Evolutionary conservation across 2,113 vertebrate genomes (phyloP).

Genomic region (Microcebus ravelobensis): DNA sequence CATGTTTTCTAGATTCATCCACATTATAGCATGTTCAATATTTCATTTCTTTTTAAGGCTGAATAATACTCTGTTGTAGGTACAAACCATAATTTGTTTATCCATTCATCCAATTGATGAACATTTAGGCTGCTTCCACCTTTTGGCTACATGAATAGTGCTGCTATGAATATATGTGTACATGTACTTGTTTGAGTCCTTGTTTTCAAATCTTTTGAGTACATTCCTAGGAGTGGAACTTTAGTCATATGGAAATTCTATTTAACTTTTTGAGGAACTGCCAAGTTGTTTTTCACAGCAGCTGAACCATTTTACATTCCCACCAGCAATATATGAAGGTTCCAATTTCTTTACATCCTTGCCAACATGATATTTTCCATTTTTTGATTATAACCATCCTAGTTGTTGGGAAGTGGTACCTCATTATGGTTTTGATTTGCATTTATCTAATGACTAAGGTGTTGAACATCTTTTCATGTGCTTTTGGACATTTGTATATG

Average conservation of each 20-base stretch:
- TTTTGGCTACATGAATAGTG: not conserved
- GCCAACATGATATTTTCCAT: not conserved
- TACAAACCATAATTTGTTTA: not conserved
- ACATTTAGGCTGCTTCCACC: not conserved
- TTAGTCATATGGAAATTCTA: not conserved
- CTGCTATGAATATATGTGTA: not conserved
- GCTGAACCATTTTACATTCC: not conserved
- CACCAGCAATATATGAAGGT: not conserved
- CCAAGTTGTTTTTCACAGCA: not conserved
- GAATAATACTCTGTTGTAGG: not conserved
- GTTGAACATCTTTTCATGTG: not conserved
- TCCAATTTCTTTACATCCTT: not conserved
- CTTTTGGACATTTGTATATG: not conserved
- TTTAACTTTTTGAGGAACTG: not conserved
- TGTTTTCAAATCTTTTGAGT: not conserved
- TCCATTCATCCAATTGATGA: not conserved
- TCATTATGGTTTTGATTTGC: not conserved
- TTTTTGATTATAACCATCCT: not conserved
- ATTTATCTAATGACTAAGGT: constrained; percentile 19
- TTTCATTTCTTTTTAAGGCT: not conserved
- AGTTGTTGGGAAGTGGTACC: not conserved
- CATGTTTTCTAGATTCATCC: not conserved
- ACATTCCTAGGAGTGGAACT: not conserved
- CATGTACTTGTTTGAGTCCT: not conserved
- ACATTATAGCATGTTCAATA: not conserved